Base-by-base conservation (phyloP, 2,797 vertebrate species). In the Syngnathus rostellatus region DNA sequence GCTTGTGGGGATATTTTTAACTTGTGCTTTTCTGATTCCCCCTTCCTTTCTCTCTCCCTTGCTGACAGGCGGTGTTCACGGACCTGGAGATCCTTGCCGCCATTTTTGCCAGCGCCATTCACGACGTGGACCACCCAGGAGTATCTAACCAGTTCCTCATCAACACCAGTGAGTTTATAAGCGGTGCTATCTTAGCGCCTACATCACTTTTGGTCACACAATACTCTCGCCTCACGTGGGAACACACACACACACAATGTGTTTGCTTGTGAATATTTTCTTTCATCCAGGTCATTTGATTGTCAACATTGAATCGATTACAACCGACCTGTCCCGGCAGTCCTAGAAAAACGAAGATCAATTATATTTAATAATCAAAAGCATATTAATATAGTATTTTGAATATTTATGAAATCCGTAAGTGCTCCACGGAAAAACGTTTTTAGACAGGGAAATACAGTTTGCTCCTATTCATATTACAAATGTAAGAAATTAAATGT, bases 111-210 rank as follows among this genome's bases (percentile, higher is more conserved):
- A 95, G 95, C 65, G 97, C 97, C 0, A 99, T 99, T 75, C 97
- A 99, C 16, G 97, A 99, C 17, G 97, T 98, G 10, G 96, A 99
- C 88, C 97, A 99, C 84, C 97, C 97, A 0, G 97, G 97, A 64
- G 97, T 99, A 77, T 96, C 96, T 81, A 99, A 99, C 81, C 97
- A 99, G 67, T 99, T 99, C 79, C 91, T 99, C 51, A 99, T 99
- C 84, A 99, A 98, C 79, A 98, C 97, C 76, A 99, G 97, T 99
- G 88, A 93, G 97, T 94, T 14, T 72, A 62, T 45, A 62, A 45
- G 60, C 41, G 40, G 60, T 41, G 5, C 60, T 63, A 2, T 50
- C 68, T 82, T 69, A 78, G 58, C 40, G 23, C 51, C 72, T 77
- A 50, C 45, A 4, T 63, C 66, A 43, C 46, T 41, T 21, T 65